Evolutionary conservation across 2,888 invertebrate species (phyloP), one percentile per base, ranked within the genome.

Genomic region (Ganaspis brasiliensis): DNA sequence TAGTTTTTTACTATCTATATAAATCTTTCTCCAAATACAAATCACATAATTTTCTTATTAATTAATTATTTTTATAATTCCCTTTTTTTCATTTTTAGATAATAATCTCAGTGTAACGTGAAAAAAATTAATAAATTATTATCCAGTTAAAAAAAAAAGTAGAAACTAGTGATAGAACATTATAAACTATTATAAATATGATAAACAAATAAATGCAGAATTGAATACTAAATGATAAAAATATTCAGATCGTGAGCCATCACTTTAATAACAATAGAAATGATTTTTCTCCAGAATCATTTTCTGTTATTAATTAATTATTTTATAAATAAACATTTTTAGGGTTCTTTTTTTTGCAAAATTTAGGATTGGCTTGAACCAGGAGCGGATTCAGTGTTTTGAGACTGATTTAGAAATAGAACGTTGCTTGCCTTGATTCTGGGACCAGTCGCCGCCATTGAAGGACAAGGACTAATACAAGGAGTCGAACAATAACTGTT

Each of bases 401-500:
- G 89, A 3, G 92, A 91, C 85, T 94, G 94, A 90, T 95, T 95
- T 8, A 95, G 90, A 88, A 95, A 93, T 35, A 94, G 93, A 73
- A 95, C 93, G 84, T 95, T 95, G 86, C 94, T 94, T 6, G 94
- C 93, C 87, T 93, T 93, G 19, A 93, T 89, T 80, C 91, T 90
- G 6, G 92, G 89, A 10, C 91, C 93, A 79, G 85, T 92, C 86
- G 83, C 92, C 84, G 92, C 92, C 63, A 92, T 91, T 1, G 94
- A 93, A 0, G 95, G 94, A 78, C 95, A 95, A 12, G 95, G 96
- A 75, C 96, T 97, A 83, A 96, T 94, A 84, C 96, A 97, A 80
- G 97, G 97, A 0, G 95, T 96, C 3, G 95, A 95, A 86, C 94
- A 94, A 77, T 95, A 93, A 78, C 96, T 96, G 90, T 95, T 96